Conservation (phyloP, 2,113 vertebrate genomes). For the Saimiri boliviensis region DNA sequence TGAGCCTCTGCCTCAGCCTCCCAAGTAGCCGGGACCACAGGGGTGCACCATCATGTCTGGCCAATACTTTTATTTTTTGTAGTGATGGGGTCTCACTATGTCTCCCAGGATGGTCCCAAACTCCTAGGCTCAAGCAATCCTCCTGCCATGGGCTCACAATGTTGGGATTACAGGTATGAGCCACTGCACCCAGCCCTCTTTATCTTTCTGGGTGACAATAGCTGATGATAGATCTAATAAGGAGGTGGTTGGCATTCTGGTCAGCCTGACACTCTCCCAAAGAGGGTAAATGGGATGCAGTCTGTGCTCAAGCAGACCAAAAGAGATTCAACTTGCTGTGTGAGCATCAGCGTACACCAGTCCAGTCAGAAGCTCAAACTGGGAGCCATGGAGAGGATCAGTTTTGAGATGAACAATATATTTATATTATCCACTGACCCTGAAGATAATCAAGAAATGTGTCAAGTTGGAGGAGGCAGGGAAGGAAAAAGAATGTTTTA, state of each 20-base stretch:
- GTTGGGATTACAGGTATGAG: too few relatives aligned
- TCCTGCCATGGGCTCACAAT: too few relatives aligned
- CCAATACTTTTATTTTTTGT: too few relatives aligned
- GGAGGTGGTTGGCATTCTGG: neutral
- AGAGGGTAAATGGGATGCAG: neutral
- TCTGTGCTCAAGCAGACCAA: neutral
- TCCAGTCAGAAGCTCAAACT: neutral
- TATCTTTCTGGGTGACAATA: neutral
- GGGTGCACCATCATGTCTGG: too few relatives aligned
- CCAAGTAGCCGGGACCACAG: too few relatives aligned
- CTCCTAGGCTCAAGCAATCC: too few relatives aligned
- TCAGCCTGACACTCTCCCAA: neutral
- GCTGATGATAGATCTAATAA: neutral
- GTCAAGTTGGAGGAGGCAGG: neutral
- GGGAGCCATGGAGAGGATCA: neutral
- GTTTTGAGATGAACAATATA: neutral
- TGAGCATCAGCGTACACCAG: rapidly evolving
- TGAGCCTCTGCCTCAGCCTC: too few relatives aligned
- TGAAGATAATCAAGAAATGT: neutral
- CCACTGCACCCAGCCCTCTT: neutral
- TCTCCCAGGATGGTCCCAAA: too few relatives aligned
- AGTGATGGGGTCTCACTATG: too few relatives aligned
- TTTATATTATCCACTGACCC: neutral
- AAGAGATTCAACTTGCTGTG: neutral
- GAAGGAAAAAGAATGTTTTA: neutral